Evolutionary conservation across 2,113 vertebrate species (phyloP).

Genomic region (Ranitomeya imitator): DNA sequence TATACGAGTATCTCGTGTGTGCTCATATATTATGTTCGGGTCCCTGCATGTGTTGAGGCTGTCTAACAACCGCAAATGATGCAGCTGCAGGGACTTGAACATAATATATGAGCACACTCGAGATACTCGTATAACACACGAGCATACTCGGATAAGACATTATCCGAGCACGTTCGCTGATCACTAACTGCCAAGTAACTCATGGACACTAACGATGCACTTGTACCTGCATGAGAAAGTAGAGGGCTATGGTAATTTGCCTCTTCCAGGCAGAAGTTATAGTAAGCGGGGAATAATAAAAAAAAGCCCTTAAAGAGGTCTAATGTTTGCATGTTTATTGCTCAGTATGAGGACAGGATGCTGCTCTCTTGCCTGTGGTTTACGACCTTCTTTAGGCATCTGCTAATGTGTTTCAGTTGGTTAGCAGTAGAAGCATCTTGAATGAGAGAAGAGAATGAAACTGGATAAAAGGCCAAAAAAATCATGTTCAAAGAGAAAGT

Average conservation of each 20-base stretch:
- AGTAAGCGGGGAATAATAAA: neutral
- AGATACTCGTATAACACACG: too few relatives aligned
- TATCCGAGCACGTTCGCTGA: too few relatives aligned
- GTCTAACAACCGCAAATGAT: too few relatives aligned
- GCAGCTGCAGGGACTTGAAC: too few relatives aligned
- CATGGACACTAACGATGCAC: too few relatives aligned
- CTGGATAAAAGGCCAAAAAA: neutral
- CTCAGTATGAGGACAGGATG: conserved; percentile 29
- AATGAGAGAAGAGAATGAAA: conserved; percentile 8
- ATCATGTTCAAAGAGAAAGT: neutral
- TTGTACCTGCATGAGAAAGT: neutral
- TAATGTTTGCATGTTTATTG: conserved; percentile 37
- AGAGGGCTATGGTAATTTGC: neutral
- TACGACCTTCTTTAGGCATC: conserved; percentile 39
- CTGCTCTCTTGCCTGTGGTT: conserved; percentile 38
- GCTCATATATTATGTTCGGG: too few relatives aligned
- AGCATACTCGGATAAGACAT: too few relatives aligned
- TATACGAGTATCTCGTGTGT: too few relatives aligned
- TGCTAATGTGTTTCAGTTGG: conserved; percentile 52
- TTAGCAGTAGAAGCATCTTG: conserved; percentile 52
- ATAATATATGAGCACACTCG: too few relatives aligned
- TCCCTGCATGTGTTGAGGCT: too few relatives aligned
- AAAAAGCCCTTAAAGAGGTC: neutral
- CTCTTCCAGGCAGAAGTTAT: conserved; percentile 10
- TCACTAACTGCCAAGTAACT: neutral